Evolutionary conservation across 2,797 vertebrate genomes (phyloP), one percentile per base, ranked within the genome.

Genomic region (Sebastes baramenuke): DNA sequence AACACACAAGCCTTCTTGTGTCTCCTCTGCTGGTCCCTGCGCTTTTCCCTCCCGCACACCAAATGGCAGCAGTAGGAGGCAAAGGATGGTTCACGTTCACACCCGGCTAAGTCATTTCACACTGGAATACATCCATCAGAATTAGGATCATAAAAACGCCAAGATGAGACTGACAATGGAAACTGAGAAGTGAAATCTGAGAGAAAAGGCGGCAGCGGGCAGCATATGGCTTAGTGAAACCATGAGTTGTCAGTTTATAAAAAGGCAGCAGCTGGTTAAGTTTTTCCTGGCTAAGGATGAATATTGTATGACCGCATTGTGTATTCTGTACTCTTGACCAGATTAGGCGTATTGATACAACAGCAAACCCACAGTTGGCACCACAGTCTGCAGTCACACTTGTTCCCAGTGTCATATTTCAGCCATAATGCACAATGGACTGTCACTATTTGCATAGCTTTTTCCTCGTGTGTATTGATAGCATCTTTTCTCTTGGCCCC

Each of bases 81-180:
- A 80, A 84, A 83, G 90, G 85, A 90, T 81, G 88, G 89, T 83
- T 81, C 72, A 34, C 82, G 32, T 85, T 95, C 92, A 87, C 91
- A 91, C 91, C 82, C 87, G 38, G 86, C 76, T 87, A 87, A 94
- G 85, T 93, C 91, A 93, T 92, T 93, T 94, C 92, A 88, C 93
- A 82, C 92, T 88, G 92, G 92, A 94, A 90, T 42, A 85, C 84
- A 90, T 93, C 92, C 93, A 92, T 93, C 90, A 89, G 84, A 93
- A 94, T 93, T 91, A 92, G 77, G 88, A 91, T 91, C 89, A 92
- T 81, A 89, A 90, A 82, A 64, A 92, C 89, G 90, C 83, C 92
- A 82, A 90, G 83, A 88, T 36, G 2, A 88, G 89, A 80, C 86
- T 89, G 91, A 94, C 91, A 92, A 93, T 93, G 87, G 89, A 93